Conservation (phyloP, 2,888 invertebrate species). For the Erebia ligea region DNA sequence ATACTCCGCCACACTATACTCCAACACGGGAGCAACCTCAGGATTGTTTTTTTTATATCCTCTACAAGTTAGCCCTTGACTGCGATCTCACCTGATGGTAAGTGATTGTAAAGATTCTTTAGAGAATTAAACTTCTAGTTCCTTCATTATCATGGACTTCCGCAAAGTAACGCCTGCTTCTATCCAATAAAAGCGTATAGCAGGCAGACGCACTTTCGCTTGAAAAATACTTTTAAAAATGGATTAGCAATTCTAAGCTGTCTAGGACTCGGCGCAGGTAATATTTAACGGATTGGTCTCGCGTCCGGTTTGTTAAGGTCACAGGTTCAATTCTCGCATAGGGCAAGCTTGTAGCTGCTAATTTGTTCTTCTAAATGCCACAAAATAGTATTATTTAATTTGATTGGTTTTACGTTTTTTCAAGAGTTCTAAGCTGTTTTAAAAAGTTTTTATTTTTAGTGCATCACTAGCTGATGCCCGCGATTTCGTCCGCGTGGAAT, state of each 20-base stretch:
- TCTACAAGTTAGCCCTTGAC: no score
- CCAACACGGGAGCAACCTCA: no score
- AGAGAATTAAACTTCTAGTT: no score
- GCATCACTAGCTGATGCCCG: background rate
- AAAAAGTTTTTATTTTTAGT: background rate
- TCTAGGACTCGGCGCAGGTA: background rate
- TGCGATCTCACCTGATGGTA: no score
- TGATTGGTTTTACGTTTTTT: background rate
- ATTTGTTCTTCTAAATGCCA: background rate
- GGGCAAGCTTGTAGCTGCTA: background rate
- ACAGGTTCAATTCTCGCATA: background rate
- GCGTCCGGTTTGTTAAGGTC: slow-evolving; percentile 1
- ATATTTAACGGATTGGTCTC: background rate
- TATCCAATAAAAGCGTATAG: no score
- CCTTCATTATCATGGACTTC: no score
- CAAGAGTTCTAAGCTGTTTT: background rate
- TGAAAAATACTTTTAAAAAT: background rate
- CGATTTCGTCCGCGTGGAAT: no score
- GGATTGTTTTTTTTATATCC: no score
- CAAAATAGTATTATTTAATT: background rate
- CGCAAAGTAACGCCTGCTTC: no score
- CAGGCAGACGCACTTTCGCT: background rate
- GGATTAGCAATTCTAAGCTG: background rate
- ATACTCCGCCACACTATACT: no score
- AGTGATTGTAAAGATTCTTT: no score